These are phyloP conservation scores for Nasonovia ribisnigri DNA, from an alignment of 2,888 invertebrate species.

Conservation along the genomic window DNA sequence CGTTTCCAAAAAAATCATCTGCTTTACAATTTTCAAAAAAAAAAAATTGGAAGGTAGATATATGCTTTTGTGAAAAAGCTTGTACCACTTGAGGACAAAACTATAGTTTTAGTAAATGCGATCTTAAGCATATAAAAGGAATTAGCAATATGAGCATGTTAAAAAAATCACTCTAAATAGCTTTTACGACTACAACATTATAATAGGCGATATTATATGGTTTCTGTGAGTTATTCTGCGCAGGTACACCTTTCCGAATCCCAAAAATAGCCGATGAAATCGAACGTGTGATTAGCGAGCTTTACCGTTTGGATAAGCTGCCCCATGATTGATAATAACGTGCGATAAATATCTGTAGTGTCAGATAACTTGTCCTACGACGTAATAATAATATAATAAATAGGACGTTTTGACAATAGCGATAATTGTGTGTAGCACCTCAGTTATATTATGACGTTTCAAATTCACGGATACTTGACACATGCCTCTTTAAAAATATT, in stretches of 20 bases:
- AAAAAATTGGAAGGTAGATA: neutral
- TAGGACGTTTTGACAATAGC: neutral
- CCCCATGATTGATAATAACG: neutral
- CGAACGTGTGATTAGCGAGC: neutral
- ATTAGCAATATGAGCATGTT: neutral
- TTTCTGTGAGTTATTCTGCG: neutral
- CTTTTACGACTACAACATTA: neutral
- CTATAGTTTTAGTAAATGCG: neutral
- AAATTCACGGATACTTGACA: neutral
- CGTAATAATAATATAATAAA: neutral
- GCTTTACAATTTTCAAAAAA: neutral
- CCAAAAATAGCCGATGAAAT: neutral
- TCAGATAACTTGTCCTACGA: neutral
- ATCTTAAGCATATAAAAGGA: neutral
- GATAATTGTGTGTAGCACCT: neutral
- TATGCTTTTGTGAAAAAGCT: neutral
- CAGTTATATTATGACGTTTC: neutral
- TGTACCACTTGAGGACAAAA: neutral
- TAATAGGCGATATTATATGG: neutral
- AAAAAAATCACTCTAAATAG: neutral
- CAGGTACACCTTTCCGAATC: neutral
- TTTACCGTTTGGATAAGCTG: neutral
- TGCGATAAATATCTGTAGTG: neutral
- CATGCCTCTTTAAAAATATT: neutral
- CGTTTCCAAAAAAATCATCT: neutral